Conservation (phyloP, 2,888 invertebrate species). For the Scaptomyza flava region DNA sequence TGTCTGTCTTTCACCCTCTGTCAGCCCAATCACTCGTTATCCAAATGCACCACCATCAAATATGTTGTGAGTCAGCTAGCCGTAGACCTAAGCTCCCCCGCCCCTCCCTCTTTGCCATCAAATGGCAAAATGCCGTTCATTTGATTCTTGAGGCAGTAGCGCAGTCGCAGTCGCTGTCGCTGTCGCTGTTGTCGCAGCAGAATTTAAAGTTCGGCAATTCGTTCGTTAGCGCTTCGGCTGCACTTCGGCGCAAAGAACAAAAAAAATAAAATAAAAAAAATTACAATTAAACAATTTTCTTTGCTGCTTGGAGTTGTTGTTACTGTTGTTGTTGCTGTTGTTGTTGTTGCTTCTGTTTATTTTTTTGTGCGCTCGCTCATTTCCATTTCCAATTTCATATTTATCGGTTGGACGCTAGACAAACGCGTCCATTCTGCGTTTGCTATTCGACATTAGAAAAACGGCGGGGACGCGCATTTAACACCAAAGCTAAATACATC, state of each 20-base stretch:
- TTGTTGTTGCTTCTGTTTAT: conserved; percentile 26
- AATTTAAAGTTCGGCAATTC: conserved; percentile 52
- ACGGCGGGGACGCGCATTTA: conserved; percentile 21
- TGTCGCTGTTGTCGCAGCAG: conserved; percentile 15
- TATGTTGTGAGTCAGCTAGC: conserved; percentile 32
- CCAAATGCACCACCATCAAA: conserved; percentile 51
- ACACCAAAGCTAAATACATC: conserved; percentile 1
- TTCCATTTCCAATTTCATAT: conserved; percentile 73
- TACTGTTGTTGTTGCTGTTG: conserved; percentile 13
- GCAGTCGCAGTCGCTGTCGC: not conserved
- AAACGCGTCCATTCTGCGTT: conserved; percentile 78
- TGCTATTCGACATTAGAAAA: conserved; percentile 58
- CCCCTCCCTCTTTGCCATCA: not conserved
- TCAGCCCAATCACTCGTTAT: conserved; percentile 43
- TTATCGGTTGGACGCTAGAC: conserved; percentile 75
- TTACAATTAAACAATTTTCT: conserved; percentile 64
- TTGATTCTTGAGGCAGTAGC: conserved; percentile 27
- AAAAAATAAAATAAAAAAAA: conserved; percentile 23
- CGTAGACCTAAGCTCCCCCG: conserved; percentile 1
- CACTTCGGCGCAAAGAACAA: conserved; percentile 37
- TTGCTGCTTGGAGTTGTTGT: conserved; percentile 35
- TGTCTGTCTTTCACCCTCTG: conserved; percentile 2
- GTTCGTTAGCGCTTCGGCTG: conserved; percentile 51
- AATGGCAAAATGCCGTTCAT: conserved; percentile 1
- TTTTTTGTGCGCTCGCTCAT: conserved; percentile 44